Base-by-base conservation (phyloP, 2,797 vertebrate species). In the Sebastiscus tertius region DNA sequence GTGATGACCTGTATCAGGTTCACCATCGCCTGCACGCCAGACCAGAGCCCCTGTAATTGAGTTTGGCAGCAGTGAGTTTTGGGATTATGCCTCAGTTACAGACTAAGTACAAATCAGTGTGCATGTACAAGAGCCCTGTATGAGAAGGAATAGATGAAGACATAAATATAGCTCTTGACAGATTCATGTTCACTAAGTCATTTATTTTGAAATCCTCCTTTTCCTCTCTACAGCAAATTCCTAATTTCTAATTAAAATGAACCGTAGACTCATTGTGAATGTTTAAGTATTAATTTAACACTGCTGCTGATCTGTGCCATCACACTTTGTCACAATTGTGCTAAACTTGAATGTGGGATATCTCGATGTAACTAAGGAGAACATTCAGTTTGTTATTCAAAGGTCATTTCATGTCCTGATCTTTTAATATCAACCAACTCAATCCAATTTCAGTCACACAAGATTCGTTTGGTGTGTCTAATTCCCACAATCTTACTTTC, bases 31-130 rank as follows among this genome's bases (percentile, higher is more conserved):
- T 69, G 59, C 67, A 73, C 2, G 22, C 52, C 39, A 54, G 61
- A 62, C 63, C 39, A 66, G 55, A 84, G 29, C 52, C 64, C 56
- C 73, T 82, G 54, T 79, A 83, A 84, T 80, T 77, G 74, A 64
- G 62, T 84, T 80, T 79, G 78, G 79, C 83, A 80, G 54, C 34
- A 67, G 61, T 62, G 72, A 75, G 64, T 78, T 67, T 27, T 67
- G 71, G 67, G 72, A 84, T 77, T 77, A 70, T 64, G 55, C 56
- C 69, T 80, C 75, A 49, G 59, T 80, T 68, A 39, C 49, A 75
- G 54, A 69, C 52, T 13, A n/a, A 72, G 75, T 80, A 75, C 65
- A 80, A 72, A 81, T 81, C 67, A 81, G 36, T 59, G 27, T 75
- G 55, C 14, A 55, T 27, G 64, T 62, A 56, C 26, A 49, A 58